A percentile compares a stretch with the other conserved stretches of the same genome.
Evolutionary conservation across 2,113 vertebrate species (phyloP).

Genomic region (Ploceus nigricollis): DNA sequence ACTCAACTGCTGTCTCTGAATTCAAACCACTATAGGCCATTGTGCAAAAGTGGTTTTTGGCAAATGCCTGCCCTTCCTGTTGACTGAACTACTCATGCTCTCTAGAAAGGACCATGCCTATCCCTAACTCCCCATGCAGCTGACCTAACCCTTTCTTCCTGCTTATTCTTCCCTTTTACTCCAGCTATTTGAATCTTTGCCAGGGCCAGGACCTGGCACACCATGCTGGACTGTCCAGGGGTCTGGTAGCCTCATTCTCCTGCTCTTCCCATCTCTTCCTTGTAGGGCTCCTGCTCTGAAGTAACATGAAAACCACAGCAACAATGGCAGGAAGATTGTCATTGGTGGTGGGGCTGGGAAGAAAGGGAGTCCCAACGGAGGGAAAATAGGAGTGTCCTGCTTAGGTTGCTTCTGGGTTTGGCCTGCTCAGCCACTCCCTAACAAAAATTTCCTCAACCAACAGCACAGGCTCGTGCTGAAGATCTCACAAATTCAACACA

Average conservation of each 20-base stretch:
- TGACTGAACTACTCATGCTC: neutral
- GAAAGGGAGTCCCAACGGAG: accelerated
- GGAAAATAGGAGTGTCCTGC: neutral
- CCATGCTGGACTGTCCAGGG: neutral
- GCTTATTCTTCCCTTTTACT: neutral
- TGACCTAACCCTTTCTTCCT: neutral
- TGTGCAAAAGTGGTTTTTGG: neutral
- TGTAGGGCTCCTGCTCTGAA: neutral
- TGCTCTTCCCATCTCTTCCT: neutral
- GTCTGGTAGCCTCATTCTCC: neutral
- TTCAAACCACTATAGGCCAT: neutral
- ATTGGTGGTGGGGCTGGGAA: neutral
- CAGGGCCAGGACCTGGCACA: neutral
- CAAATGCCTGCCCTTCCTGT: neutral
- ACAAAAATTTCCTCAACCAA: neutral
- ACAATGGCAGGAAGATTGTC: neutral
- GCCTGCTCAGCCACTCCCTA: neutral
- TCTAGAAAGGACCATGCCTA: neutral
- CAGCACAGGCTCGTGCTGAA: neutral
- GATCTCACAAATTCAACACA: neutral
- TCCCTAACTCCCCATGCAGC: neutral
- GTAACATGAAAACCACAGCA: neutral
- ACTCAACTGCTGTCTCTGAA: neutral
- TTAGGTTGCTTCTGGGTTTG: neutral
- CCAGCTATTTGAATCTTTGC: neutral